These are phyloP conservation scores for Apodemia duryi DNA, from an alignment of 2,888 invertebrate genomes.

Conservation along the genomic window DNA sequence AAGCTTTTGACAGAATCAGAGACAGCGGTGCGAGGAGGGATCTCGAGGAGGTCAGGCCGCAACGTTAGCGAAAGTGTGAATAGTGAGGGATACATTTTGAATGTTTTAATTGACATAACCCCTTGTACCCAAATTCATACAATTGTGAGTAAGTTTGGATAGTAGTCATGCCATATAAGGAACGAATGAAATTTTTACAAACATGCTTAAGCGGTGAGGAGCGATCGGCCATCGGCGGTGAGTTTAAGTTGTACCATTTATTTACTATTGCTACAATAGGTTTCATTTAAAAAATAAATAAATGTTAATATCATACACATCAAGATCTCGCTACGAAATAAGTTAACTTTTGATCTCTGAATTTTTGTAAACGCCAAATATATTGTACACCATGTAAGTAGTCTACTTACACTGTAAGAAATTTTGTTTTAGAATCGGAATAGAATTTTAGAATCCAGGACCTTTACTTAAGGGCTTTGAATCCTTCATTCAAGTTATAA, in stretches of 20 bases:
- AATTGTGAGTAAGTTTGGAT: slow-evolving; percentile 62
- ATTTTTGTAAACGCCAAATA: too few relatives aligned
- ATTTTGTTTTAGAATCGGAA: too few relatives aligned
- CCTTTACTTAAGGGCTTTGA: too few relatives aligned
- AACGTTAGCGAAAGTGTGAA: slow-evolving; percentile 65
- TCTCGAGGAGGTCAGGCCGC: slow-evolving; percentile 58
- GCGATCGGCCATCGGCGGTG: slow-evolving; percentile 65
- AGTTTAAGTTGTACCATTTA: slow-evolving; percentile 64
- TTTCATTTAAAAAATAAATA: too few relatives aligned
- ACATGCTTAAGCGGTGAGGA: slow-evolving; percentile 72
- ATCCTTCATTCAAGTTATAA: too few relatives aligned
- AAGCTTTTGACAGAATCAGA: slow-evolving; percentile 40
- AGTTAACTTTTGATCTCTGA: too few relatives aligned
- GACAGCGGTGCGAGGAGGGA: slow-evolving; percentile 56
- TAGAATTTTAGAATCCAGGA: too few relatives aligned
- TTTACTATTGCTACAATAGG: slow-evolving; percentile 28
- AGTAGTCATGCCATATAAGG: slow-evolving; percentile 69
- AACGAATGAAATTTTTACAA: slow-evolving; percentile 56
- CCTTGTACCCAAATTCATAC: slow-evolving; percentile 63
- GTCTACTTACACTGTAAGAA: too few relatives aligned
- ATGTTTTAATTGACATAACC: slow-evolving; percentile 67
- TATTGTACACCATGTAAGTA: too few relatives aligned
- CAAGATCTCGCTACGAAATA: too few relatives aligned
- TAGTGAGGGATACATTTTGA: slow-evolving; percentile 54
- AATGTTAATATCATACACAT: too few relatives aligned